These are phyloP conservation scores for Danaus plexippus DNA, from an alignment of 1,140 invertebrate species.

Conservation along the genomic window DNA sequence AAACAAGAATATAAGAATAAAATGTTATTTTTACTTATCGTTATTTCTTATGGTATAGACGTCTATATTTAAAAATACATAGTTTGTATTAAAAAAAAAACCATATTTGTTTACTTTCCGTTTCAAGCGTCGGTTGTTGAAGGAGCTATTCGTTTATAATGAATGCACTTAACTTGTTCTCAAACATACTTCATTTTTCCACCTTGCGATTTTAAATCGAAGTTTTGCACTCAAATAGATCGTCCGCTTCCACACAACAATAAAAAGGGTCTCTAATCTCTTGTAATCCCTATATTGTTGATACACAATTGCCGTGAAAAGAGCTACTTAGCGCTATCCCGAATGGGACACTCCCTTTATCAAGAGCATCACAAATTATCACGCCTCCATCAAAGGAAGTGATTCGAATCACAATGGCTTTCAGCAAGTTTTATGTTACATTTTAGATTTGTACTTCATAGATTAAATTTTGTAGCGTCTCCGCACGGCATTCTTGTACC, in stretches of 20 bases:
- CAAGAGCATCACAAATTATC: slow-evolving; percentile 46
- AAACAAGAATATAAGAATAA: no score
- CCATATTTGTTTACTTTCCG: background rate
- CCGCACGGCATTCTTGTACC: no score
- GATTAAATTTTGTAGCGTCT: no score
- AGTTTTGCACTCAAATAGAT: slow-evolving; percentile 35
- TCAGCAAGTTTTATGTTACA: slow-evolving; percentile 49
- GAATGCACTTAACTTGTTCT: slow-evolving; percentile 1
- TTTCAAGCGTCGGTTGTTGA: background rate
- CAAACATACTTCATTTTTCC: slow-evolving; percentile 26
- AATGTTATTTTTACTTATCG: no score
- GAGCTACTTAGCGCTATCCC: slow-evolving; percentile 52
- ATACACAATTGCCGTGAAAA: slow-evolving; percentile 67
- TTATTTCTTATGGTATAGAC: no score
- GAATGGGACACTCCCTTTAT: slow-evolving; percentile 36
- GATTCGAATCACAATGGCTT: slow-evolving; percentile 38
- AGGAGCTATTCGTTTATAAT: background rate
- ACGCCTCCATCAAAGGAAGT: slow-evolving; percentile 61
- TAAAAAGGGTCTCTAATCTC: slow-evolving; percentile 47
- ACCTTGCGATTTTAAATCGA: slow-evolving; percentile 28
- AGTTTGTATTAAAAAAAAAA: no score
- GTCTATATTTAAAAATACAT: no score
- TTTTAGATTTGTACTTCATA: no score
- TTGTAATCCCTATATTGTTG: slow-evolving; percentile 61
- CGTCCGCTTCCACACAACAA: slow-evolving; percentile 31